These are phyloP conservation scores for Eupithecia inturbata DNA, from an alignment of 2,888 invertebrate species.

Conservation along the genomic window DNA sequence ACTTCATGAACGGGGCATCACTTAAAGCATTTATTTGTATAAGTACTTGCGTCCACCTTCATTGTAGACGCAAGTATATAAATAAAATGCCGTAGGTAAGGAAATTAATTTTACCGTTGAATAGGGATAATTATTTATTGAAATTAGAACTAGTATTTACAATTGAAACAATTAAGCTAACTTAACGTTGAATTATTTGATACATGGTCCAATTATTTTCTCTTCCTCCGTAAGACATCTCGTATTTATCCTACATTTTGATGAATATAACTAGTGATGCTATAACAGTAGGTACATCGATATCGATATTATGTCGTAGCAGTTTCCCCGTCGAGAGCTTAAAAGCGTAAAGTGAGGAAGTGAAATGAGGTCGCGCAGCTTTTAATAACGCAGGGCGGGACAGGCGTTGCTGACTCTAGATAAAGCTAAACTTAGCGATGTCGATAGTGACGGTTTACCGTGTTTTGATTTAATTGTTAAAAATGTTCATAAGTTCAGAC, in stretches of 20 bases:
- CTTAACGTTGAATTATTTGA: neutral
- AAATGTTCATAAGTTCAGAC: neutral
- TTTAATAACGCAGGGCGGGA: constrained; percentile 74
- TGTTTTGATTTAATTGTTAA: neutral
- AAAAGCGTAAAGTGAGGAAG: constrained; percentile 75
- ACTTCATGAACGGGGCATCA: neutral
- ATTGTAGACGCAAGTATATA: too few species aligned
- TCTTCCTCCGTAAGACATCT: neutral
- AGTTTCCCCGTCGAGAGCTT: constrained; percentile 59
- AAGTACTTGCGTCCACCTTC: too few species aligned
- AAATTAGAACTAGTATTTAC: too few species aligned
- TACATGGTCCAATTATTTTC: neutral
- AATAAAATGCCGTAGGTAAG: too few species aligned
- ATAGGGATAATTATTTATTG: too few species aligned
- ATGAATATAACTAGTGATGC: neutral
- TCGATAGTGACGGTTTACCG: constrained; percentile 10
- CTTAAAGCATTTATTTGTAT: neutral
- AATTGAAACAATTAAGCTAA: too few species aligned
- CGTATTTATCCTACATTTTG: neutral
- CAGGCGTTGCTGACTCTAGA: constrained; percentile 48
- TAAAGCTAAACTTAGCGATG: constrained; percentile 31
- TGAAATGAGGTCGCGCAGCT: constrained; percentile 75
- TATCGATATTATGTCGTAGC: constrained; percentile 46
- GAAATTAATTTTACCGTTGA: neutral
- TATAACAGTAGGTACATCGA: constrained; percentile 20